Evolutionary conservation across 2,888 invertebrate species (phyloP), one percentile per base, ranked within the genome.

Genomic region (Rhopalosiphum nymphaeae): DNA sequence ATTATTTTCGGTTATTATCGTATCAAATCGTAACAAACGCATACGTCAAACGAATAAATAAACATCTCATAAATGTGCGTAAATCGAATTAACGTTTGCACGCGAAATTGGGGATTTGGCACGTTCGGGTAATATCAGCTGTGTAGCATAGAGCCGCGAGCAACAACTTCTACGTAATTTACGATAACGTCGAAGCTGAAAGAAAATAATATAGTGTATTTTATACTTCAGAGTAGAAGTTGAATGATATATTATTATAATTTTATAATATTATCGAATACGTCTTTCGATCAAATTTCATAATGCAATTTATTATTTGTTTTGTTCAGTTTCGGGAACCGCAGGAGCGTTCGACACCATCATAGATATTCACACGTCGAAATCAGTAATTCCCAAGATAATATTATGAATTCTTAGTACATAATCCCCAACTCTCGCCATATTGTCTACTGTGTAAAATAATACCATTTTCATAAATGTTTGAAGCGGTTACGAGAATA

Each of bases 141-240:
- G 44, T 61, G 57, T 16, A 44, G 36, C 4, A 29, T 11, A 9
- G 57, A 29, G 16, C 29, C 42, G 44, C 13, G 21, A 67, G 61
- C 90, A 10, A 46, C 44, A 46, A 90, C n/a, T 46, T 86, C 16
- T 86, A 86, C 61, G 46, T 46, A 90, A 90, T 90, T 90, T n/a
- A 16, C 90, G 90, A 67, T 90, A 90, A 29, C 61, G 90, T n/a
- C 44, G n/a, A 21, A n/a, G 89, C 4, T 1, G 1, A 16, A 89
- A 44, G 49, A 56, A 42, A 25, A 26, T 56, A 42, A 42, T 29
- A 16, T 36, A 78, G 21, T 36, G 78, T 36, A 78, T 36, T 36
- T 78, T 36, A 78, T 78, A 36, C 2, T 78, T 78, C 7, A 21
- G 36, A 78, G 16, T 21, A 36, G 11, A 36, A 78, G 78, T 78